Evolutionary conservation across 2,113 vertebrate genomes (phyloP).

Genomic region (Patagioenas fasciata): DNA sequence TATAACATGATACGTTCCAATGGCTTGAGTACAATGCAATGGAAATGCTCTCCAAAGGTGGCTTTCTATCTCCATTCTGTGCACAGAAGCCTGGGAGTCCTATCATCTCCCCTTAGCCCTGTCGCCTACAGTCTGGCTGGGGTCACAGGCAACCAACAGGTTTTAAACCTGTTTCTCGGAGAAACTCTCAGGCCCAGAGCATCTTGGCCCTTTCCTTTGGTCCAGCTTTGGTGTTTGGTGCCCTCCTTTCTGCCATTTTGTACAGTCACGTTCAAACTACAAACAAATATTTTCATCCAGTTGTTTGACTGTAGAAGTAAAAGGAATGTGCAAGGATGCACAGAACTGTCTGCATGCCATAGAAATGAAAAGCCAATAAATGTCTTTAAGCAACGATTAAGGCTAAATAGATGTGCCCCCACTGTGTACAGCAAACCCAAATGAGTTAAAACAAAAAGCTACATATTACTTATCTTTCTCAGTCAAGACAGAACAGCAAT

Average conservation of each 20-base stretch:
- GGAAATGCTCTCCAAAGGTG: background rate
- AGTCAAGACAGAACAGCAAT: background rate
- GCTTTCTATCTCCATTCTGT: background rate
- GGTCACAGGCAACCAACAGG: rapidly evolving
- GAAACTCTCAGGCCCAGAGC: background rate
- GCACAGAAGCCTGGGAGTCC: background rate
- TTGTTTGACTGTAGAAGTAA: background rate
- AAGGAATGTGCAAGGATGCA: background rate
- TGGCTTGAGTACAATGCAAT: background rate
- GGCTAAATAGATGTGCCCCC: background rate
- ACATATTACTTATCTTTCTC: background rate
- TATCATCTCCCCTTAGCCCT: background rate
- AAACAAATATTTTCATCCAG: background rate
- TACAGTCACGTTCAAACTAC: background rate
- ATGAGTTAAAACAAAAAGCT: background rate
- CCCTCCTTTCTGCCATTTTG: background rate
- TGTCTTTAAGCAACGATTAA: background rate
- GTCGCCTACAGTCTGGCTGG: background rate
- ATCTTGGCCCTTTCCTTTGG: background rate
- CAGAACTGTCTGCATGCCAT: background rate
- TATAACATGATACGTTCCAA: background rate
- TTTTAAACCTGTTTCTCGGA: background rate
- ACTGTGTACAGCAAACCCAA: background rate
- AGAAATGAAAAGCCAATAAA: background rate
- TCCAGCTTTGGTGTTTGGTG: background rate